These are phyloP conservation scores for Nyctibius grandis DNA, from an alignment of 2,797 vertebrate species.

Conservation along the genomic window DNA sequence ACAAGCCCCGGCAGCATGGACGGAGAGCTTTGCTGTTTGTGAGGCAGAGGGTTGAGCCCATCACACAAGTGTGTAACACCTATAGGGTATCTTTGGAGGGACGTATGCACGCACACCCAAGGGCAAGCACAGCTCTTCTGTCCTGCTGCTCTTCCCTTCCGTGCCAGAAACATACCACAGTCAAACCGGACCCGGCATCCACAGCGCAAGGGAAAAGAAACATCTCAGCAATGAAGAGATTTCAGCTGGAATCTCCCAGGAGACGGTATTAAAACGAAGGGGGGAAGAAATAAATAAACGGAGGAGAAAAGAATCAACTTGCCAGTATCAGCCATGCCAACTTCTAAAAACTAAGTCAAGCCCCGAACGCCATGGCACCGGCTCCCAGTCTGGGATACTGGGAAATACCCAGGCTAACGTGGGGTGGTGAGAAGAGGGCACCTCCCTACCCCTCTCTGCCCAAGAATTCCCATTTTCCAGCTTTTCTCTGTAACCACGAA, in stretches of 20 bases:
- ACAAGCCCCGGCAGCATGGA: fast-evolving
- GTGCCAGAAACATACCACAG: not conserved
- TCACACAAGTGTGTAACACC: not conserved
- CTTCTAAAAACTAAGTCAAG: not conserved
- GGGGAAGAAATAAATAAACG: constrained; percentile 7
- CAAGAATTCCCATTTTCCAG: not conserved
- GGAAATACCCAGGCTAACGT: not conserved
- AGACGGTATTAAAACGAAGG: constrained; percentile 7
- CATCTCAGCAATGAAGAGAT: constrained; percentile 19
- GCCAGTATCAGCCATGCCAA: not conserved
- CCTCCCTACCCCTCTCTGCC: not conserved
- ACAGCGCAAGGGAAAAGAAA: not conserved
- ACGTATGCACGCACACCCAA: fast-evolving
- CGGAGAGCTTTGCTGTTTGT: not conserved
- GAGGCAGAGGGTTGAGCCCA: not conserved
- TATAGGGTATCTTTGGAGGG: not conserved
- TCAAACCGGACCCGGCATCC: not conserved
- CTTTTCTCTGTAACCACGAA: not conserved
- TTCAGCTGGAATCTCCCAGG: constrained; percentile 40
- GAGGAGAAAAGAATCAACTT: constrained; percentile 15
- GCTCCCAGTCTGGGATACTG: not conserved
- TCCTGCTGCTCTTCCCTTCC: not conserved
- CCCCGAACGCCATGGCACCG: fast-evolving
- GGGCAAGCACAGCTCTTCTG: not conserved
- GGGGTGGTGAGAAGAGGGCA: not conserved